phyloP scores from a whole-genome alignment of 2,888 invertebrate species.

The Latrodectus hesperus region DNA sequence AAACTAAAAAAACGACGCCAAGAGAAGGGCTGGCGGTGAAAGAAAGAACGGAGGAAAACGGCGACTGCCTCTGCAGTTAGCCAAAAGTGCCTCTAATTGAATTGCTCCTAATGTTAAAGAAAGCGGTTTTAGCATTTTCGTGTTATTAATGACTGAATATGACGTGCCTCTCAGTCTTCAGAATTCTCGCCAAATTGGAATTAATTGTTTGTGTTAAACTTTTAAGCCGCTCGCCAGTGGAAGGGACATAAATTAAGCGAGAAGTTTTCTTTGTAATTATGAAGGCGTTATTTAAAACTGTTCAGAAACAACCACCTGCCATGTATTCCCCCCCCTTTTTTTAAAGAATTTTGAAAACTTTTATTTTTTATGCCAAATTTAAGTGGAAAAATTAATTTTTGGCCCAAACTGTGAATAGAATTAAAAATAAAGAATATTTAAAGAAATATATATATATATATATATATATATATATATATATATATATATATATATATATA shows the following conservation, averaged over 20 bases:
- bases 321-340: background rate
- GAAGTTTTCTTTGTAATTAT: slow-evolving; percentile 59
- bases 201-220: slow-evolving; percentile 69
- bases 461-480: too few relatives aligned
- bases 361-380: background rate
- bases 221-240: slow-evolving; percentile 59
- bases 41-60: slow-evolving; percentile 13
- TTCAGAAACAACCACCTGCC: background rate
- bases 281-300: background rate
- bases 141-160: slow-evolving; percentile 66
- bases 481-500: too few relatives aligned
- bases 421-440: background rate
- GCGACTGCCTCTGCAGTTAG: slow-evolving; percentile 37
- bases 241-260: slow-evolving; percentile 52
- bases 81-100: slow-evolving; percentile 67
- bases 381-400: background rate
- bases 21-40: background rate
- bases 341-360: background rate
- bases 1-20: slow-evolving; percentile 19
- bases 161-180: slow-evolving; percentile 64
- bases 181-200: slow-evolving; percentile 66
- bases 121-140: slow-evolving; percentile 67
- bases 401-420: background rate
- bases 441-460: background rate
- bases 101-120: slow-evolving; percentile 66